Conservation (phyloP, 2,888 invertebrate genomes). For the Netelia fuscicornis region DNA sequence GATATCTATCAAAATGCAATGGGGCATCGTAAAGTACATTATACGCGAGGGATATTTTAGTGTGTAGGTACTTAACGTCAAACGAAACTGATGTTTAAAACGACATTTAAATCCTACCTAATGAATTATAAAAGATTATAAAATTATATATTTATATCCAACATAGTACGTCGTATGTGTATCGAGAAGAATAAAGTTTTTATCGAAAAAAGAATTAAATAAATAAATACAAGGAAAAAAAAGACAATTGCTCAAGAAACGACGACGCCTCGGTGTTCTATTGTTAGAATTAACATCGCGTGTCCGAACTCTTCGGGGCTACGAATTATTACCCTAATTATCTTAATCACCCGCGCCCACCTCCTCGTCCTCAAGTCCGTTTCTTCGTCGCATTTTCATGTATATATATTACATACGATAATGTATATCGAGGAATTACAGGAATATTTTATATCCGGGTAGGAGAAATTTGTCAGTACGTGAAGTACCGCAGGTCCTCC, state of each 20-base stretch:
- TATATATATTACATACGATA: neutral
- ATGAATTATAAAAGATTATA: constrained; percentile 15
- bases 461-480: neutral
- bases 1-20: neutral
- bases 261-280: constrained; percentile 55
- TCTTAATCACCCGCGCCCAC: constrained; percentile 76
- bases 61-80: neutral
- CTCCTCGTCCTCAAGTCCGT: constrained; percentile 35
- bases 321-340: constrained; percentile 80
- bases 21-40: constrained; percentile 27
- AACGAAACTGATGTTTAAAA: constrained; percentile 14
- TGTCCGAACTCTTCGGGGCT: constrained; percentile 72
- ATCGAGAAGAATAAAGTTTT: too few relatives aligned
- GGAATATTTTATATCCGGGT: neutral
- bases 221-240: constrained; percentile 3
- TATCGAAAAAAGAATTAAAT: too few relatives aligned
- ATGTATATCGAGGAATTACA: constrained; percentile 44
- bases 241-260: constrained; percentile 51
- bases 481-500: constrained; percentile 17
- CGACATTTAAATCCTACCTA: constrained; percentile 20
- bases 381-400: constrained; percentile 54
- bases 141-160: neutral
- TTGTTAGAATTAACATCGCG: constrained; percentile 78
- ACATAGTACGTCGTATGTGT: neutral
- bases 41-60: constrained; percentile 22